Evolutionary conservation across 1,140 invertebrate genomes (phyloP).

Genomic region (Maconellicoccus hirsutus): DNA sequence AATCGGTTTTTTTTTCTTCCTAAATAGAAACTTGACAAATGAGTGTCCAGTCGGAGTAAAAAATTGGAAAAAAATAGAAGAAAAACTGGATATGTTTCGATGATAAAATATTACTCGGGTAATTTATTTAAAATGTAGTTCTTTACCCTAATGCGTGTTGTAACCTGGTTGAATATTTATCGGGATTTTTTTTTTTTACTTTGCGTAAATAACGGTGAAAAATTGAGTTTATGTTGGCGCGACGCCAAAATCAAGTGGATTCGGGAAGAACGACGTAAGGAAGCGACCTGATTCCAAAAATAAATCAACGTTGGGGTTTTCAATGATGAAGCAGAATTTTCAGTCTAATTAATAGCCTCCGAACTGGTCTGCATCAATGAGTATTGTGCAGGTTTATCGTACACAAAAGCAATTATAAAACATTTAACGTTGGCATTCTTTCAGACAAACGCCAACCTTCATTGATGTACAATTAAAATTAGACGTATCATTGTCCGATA

Average conservation of each 20-base stretch:
- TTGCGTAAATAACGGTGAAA: no score
- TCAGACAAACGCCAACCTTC: neutral
- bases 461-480: neutral
- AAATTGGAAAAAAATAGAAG: no score
- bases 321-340: neutral
- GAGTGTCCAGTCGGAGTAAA: no score
- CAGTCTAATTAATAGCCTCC: neutral
- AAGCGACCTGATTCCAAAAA: neutral
- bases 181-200: no score
- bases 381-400: neutral
- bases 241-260: neutral
- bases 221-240: no score
- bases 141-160: no score
- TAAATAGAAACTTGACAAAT: no score
- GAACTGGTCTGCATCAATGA: neutral
- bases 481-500: neutral
- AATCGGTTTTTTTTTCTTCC: no score
- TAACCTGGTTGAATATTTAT: no score
- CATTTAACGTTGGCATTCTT: neutral
- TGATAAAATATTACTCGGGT: no score
- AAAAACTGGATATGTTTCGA: no score
- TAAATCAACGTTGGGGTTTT: neutral
- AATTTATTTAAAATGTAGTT: no score
- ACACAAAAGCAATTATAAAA: conserved; percentile 2
- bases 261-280: neutral